A percentile compares a stretch with the other conserved stretches of the same genome.
These are phyloP conservation scores for Choloepus didactylus DNA, from an alignment of 2,797 vertebrate species.

Conservation along the genomic window DNA sequence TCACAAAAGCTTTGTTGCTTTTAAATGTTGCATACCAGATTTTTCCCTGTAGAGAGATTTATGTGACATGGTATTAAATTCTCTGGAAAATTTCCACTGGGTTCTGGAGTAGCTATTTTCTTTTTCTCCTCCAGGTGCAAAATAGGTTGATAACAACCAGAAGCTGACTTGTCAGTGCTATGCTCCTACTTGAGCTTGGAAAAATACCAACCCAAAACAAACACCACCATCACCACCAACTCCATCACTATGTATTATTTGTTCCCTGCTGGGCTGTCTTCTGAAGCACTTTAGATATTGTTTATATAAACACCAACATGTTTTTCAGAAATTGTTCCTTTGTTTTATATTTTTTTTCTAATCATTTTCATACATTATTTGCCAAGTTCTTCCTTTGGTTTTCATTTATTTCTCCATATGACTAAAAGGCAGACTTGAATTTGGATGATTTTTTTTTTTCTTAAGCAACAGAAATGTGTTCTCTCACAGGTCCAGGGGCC, in stretches of 20 bases:
- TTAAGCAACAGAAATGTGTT: no score
- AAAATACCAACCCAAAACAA: slow-evolving; percentile 49
- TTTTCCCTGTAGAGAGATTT: slow-evolving; percentile 76
- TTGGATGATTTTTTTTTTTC: background rate
- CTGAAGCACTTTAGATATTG: background rate
- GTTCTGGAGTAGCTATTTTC: slow-evolving; percentile 66
- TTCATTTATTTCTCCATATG: slow-evolving; percentile 42
- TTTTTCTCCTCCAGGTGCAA: slow-evolving; percentile 78
- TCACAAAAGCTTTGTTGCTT: slow-evolving; percentile 53
- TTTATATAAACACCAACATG: background rate
- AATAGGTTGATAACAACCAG: slow-evolving; percentile 69
- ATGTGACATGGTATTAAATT: slow-evolving; percentile 52
- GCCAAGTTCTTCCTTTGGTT: background rate
- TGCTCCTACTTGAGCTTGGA: slow-evolving; percentile 48
- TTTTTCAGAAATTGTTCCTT: slow-evolving; percentile 35
- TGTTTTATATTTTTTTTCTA: background rate
- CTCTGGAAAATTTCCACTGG: slow-evolving; percentile 65
- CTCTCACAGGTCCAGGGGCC: no score
- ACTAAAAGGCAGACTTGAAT: background rate
- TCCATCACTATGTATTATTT: background rate
- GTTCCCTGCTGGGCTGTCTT: background rate
- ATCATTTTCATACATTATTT: background rate
- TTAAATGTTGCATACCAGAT: slow-evolving; percentile 63
- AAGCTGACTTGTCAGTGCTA: slow-evolving; percentile 48
- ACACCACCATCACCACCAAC: background rate